Evolutionary conservation across 1,140 invertebrate species (phyloP).

Genomic region (Ceratina australensis): DNA sequence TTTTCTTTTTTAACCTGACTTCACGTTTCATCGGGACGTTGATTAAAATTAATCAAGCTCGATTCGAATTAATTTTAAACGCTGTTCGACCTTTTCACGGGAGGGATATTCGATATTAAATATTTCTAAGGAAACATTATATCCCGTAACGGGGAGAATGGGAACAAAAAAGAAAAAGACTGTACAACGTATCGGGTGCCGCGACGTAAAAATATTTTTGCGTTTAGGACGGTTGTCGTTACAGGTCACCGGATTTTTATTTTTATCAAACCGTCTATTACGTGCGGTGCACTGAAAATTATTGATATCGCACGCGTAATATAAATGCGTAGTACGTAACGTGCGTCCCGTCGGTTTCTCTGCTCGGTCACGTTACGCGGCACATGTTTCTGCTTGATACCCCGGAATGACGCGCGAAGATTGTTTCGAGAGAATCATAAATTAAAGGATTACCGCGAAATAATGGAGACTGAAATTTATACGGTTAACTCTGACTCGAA

Average conservation of each 20-base stretch:
- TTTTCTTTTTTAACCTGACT: too few species aligned
- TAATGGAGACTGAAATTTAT: too few species aligned
- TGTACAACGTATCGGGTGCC: neutral
- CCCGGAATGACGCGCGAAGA: neutral
- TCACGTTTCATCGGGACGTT: too few species aligned
- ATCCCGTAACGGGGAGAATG: too few species aligned
- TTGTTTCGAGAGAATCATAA: too few species aligned
- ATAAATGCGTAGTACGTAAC: neutral
- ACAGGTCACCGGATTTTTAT: constrained; percentile 13
- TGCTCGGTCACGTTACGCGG: neutral
- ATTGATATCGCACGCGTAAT: neutral
- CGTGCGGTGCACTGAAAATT: constrained; percentile 6
- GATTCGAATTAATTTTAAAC: too few species aligned
- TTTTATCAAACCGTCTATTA: constrained; percentile 14
- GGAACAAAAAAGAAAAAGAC: neutral
- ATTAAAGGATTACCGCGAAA: too few species aligned
- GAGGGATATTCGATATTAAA: neutral
- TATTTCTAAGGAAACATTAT: neutral
- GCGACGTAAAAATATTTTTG: constrained; percentile 2
- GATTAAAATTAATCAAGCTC: too few species aligned
- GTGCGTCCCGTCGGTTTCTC: neutral
- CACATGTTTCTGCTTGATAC: neutral
- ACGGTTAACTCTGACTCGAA: too few species aligned
- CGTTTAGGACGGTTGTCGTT: constrained; percentile 8
- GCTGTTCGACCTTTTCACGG: too few species aligned